Evolutionary conservation across 2,113 vertebrate species (phyloP).

Genomic region (Gyps fulvus): DNA sequence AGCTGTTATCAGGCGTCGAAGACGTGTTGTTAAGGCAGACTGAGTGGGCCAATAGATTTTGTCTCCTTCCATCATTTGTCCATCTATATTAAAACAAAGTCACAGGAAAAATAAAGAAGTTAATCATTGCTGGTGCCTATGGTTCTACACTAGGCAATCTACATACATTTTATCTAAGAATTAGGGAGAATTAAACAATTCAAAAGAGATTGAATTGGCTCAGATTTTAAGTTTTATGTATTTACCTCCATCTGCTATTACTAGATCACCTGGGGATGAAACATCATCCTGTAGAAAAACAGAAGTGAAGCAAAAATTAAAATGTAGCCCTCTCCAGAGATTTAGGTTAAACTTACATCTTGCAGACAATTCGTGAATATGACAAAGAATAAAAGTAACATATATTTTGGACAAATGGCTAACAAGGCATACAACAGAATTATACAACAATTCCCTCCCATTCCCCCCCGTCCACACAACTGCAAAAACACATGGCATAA

Average conservation of each 20-base stretch:
- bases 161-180: background rate
- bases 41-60: conserved; percentile 92
- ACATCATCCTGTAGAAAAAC: conserved; percentile 82
- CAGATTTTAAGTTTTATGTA: background rate
- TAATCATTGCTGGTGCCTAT: background rate
- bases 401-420: background rate
- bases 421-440: background rate
- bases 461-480: background rate
- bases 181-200: background rate
- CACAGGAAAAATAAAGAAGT: background rate
- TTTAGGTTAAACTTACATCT: background rate
- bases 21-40: conserved; percentile 90
- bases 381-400: background rate
- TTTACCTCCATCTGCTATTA: conserved; percentile 89
- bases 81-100: conserved; percentile 70
- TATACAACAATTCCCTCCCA: background rate
- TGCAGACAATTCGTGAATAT: background rate
- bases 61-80: conserved; percentile 80
- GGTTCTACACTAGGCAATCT: background rate
- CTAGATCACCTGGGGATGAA: conserved; percentile 93
- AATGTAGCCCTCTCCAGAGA: background rate
- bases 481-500: background rate
- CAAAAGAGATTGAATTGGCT: background rate
- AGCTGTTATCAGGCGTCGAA: conserved; percentile 94
- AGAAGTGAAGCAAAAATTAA: background rate